Evolutionary conservation across 2,888 invertebrate species (phyloP).

Genomic region (Pseudanteris insignis): DNA sequence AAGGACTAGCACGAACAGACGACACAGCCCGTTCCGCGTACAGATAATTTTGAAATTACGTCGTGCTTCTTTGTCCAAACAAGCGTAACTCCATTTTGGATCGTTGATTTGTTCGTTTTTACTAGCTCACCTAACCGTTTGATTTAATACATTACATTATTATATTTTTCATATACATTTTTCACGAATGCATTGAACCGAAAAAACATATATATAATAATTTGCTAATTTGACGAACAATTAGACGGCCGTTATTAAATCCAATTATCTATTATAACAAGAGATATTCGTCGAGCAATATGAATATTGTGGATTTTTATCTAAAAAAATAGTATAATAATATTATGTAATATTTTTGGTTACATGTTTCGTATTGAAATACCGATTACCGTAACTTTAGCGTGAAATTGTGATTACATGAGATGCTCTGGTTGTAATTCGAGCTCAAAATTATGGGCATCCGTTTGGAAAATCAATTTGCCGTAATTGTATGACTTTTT

Average conservation of each 20-base stretch:
- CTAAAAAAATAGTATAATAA: no score
- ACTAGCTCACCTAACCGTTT: slow-evolving; percentile 31
- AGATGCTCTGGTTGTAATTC: slow-evolving; percentile 2
- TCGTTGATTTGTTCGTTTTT: slow-evolving; percentile 14
- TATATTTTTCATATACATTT: slow-evolving; percentile 21
- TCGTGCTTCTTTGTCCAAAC: slow-evolving; percentile 36
- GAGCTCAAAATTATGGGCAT: slow-evolving; percentile 4
- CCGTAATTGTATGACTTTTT: slow-evolving; percentile 13
- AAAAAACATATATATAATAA: no score
- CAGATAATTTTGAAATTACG: slow-evolving; percentile 43
- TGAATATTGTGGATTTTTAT: no score
- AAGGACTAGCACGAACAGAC: slow-evolving; percentile 33
- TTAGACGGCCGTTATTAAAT: no score
- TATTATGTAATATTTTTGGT: no score
- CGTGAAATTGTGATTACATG: slow-evolving; percentile 19
- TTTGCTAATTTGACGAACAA: no score
- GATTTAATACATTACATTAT: slow-evolving; percentile 24
- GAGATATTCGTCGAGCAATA: no score
- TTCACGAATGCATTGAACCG: no score
- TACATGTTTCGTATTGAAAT: no score
- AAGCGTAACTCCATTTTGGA: slow-evolving; percentile 31
- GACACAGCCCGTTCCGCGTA: slow-evolving; percentile 39
- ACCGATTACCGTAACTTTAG: no score
- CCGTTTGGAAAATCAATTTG: slow-evolving; percentile 23
- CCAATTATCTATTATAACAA: no score